Base-by-base conservation (phyloP, 2,113 vertebrate species). In the Orientallactaga bullata region DNA sequence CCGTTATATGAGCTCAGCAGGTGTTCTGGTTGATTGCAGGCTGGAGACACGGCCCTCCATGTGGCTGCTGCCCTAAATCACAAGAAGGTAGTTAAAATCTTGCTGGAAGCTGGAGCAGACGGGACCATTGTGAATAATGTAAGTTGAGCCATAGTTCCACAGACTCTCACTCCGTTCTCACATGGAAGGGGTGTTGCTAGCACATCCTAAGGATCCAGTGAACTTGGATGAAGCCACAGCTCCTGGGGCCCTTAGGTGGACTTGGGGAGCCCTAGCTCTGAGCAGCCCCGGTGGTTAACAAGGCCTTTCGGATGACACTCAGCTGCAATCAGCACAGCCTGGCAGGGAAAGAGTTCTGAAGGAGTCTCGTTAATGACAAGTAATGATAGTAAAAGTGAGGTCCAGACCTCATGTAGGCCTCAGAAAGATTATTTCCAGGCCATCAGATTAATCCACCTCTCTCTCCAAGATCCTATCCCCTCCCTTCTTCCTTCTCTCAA, bases 101-200 rank as follows among this genome's bases (percentile, higher is more conserved):
- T 99, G 95, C 98, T 99, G 98, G 99, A 99, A 97, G 99, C 99
- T 5, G 99, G 99, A 26, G 99, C 99, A 42, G 99, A 99, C 90
- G 97, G 98, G 37, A 97, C 97, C 1, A 88, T 99, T 91, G 97
- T 98, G 89, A 99, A 99, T 97, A 99, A 98, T 26, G 99, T 99
- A 98, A 99, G 98, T 92, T 55, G 72, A 81, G n/a, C 42, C 26
- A 7, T 79, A 32, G 12, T 73, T 88, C 51, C 71, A 35, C 65
- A 77, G 73, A 39, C 3, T 39, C 7, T 63, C 28, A 20, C 13
- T 42, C 16, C 42, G 35, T 15, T 61, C 37, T 6, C 61, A 74
- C 30, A 24, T 9, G 1, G 76, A 47, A 11, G 39, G 28, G 15
- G 7, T 55, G 18, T n/a, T 4, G 4, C 35, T 39, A 35, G 82